Evolutionary conservation across 2,888 invertebrate species (phyloP).

Genomic region (Diarsia brunnea): DNA sequence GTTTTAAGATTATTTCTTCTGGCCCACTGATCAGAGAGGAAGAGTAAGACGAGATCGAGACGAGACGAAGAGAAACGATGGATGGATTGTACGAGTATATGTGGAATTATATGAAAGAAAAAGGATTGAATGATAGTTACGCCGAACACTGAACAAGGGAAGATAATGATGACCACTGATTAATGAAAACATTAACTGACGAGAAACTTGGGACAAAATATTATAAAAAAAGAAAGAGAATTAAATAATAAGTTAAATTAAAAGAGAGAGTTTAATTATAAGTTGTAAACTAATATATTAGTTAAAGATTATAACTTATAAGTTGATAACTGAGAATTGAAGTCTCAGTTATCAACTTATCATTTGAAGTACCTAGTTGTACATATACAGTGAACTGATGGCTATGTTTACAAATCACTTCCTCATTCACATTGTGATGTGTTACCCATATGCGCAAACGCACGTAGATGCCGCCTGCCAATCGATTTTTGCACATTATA

Average conservation of each 20-base stretch:
- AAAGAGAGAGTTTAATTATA: too few species aligned
- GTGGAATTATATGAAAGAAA: neutral
- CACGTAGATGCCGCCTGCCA: conserved; percentile 51
- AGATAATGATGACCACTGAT: neutral
- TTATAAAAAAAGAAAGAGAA: too few species aligned
- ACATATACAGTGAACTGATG: conserved; percentile 7
- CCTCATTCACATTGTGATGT: conserved; percentile 48
- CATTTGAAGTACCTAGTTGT: conserved; percentile 39
- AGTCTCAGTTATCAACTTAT: conserved; percentile 25
- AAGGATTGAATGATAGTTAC: neutral
- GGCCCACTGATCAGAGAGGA: neutral
- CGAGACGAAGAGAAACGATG: too few species aligned
- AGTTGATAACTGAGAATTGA: too few species aligned
- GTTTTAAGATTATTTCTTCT: neutral
- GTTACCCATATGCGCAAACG: conserved; percentile 31
- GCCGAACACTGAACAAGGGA: neutral
- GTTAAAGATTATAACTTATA: too few species aligned
- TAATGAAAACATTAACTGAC: neutral
- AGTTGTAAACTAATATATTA: too few species aligned
- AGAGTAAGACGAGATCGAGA: too few species aligned
- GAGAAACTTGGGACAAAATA: too few species aligned
- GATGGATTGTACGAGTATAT: neutral
- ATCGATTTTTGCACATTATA: conserved; percentile 60
- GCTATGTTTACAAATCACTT: conserved; percentile 55
- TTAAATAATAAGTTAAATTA: too few species aligned